Base-by-base conservation (phyloP, 1,140 invertebrate species). In the Drosophila asahinai region DNA sequence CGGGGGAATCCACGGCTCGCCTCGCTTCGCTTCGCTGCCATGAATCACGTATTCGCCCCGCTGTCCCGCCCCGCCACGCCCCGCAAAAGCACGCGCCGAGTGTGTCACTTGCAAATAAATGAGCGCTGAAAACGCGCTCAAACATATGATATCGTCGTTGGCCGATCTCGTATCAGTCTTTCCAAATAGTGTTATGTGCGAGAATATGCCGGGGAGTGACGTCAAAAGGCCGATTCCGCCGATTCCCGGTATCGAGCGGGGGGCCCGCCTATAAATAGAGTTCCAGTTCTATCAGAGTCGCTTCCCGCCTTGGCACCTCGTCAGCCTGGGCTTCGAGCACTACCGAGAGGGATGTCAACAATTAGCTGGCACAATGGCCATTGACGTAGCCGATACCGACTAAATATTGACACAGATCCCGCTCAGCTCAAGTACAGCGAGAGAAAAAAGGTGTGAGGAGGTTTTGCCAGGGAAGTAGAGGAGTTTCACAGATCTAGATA, bases 171-270 rank as follows among this genome's bases (percentile, higher is more conserved):
- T 68, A 66, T 67, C 65, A 40, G 33, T 12, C 4, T 11, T 33
- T 55, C n/a, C 25, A n/a, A 22, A 55, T 55, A 55, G 40, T 40
- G 12, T 19, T 36, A 17, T n/a, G 45, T 60, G 52, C 30, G 70
- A 73, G 70, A 73, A 30, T 33, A 4, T 33, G 7, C n/a, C 25
- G 25, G 22, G 19, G 22, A 15, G 73, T 84, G 82, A 84, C 78
- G 82, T 86, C 73, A 86, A 77, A 73, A 77, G 66, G 67, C 81
- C 60, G 22, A 25, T 25, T 25, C 22, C 22, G 38, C 5, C 27
- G 47, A 5, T 60, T 60, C 54, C 15, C 22, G 30, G 54, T 51
- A 38, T n/a, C 48, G 48, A 42, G n/a, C 6, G 30, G 25, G 40
- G 40, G 27, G 42, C 33, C 22, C 15, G 47, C 25, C 75, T 78